A percentile compares a stretch with the other conserved stretches of the same genome.
phyloP scores from a whole-genome alignment of 2,113 vertebrate genomes.

The Halcyon senegalensis region DNA sequence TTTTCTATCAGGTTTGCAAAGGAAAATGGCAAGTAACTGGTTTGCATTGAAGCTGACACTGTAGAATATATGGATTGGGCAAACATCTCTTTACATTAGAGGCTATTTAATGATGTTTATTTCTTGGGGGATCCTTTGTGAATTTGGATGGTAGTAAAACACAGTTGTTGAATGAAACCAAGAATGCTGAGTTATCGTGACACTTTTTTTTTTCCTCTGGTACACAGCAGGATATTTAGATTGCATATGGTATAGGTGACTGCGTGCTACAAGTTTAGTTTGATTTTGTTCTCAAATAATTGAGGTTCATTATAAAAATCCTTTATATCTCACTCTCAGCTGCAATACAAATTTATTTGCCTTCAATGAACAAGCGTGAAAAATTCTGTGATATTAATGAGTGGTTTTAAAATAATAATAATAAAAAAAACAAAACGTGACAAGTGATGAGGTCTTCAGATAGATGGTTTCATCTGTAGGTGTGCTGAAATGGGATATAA shows the following conservation, averaged over 20 bases:
- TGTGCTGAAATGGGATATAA: conserved; percentile 4
- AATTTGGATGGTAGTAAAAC: not conserved
- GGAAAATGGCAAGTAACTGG: not conserved
- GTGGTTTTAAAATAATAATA: not conserved
- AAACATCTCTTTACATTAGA: not conserved
- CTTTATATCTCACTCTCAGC: not conserved
- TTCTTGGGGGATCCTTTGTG: not conserved
- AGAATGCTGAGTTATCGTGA: not conserved
- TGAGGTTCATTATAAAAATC: not conserved
- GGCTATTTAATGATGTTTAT: not conserved
- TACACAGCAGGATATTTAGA: not conserved
- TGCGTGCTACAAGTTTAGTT: conserved; percentile 1
- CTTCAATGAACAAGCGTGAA: not conserved
- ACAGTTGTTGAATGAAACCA: not conserved
- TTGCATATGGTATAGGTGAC: not conserved
- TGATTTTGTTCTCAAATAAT: conserved; percentile 27
- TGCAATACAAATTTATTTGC: not conserved
- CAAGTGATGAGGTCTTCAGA: conserved; percentile 26
- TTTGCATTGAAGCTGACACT: not conserved
- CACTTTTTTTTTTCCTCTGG: not conserved
- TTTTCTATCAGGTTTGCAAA: not conserved
- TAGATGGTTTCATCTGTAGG: not conserved
- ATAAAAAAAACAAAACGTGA: conserved; percentile 1
- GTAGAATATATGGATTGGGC: not conserved
- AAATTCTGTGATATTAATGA: conserved; percentile 24